Base-by-base conservation (phyloP, 2,113 vertebrate genomes). In the Pangasianodon gigas region DNA sequence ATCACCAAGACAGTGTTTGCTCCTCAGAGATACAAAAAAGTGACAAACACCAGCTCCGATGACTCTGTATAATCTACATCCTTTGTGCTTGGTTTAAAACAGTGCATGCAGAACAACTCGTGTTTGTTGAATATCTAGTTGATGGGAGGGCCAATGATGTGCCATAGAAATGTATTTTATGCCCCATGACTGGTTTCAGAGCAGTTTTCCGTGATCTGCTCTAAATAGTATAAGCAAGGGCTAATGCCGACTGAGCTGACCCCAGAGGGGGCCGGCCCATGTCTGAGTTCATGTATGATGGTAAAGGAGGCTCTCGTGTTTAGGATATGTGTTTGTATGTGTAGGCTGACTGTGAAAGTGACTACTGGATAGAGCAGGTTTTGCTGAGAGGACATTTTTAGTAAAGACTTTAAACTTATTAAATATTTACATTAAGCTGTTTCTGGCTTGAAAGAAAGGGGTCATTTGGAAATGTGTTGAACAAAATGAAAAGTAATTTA, bases 51-150 rank as follows among this genome's bases (percentile, higher is more conserved):
- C 95, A 95, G 95, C 95, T 95, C 91, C 92, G 94, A 94, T 93
- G 94, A 93, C 92, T 93, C 91, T 94, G 94, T 95, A 91, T 95
- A 94, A 94, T 92, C 91, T 93, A 89, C 91, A 84, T 93, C 93
- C 93, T 94, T 93, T 93, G 93, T 95, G 94, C 95, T 95, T 93
- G 94, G 94, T 94, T 93, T 93, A 93, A 88, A 89, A 94, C 92
- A 93, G 93, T 96, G 95, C 95, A 95, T 96, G 96, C 94, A 91
- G 93, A 93, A 93, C 92, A 95, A 93, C 93, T 95, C 91, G 92
- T 94, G 94, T 93, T 93, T 93, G 92, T 90, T 87, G 92, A 67
- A 94, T 93, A 91, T 86, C 51, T 86, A 77, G 54, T 71, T 67
- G 92, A 92, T 75, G 37, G 75, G 82, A 92, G 91, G 87, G 91